phyloP scores from a whole-genome alignment of 1,140 invertebrate genomes.

The Homalodisca vitripennis region DNA sequence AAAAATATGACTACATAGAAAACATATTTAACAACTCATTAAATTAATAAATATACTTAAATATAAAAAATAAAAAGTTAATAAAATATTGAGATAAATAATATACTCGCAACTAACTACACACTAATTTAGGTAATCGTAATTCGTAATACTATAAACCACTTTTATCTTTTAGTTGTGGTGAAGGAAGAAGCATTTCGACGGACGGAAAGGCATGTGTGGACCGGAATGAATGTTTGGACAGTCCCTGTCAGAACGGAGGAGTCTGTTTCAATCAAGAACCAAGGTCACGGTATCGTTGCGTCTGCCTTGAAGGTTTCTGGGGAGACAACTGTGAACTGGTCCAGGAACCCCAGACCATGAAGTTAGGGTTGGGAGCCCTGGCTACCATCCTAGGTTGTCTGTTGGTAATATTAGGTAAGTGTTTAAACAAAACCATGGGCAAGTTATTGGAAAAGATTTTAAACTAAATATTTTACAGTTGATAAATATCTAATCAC shows the following conservation, averaged over 20 bases:
- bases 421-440: no score
- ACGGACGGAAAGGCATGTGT: conserved; percentile 85
- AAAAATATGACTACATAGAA: no score
- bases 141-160: no score
- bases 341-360: conserved; percentile 84
- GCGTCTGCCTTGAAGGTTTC: conserved; percentile 85
- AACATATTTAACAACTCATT: no score
- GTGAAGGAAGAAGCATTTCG: conserved; percentile 83
- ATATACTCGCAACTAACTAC: no score
- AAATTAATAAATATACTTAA: no score
- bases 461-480: no score
- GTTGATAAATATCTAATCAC: no score
- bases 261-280: conserved; percentile 86
- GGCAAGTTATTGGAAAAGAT: no score
- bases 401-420: conserved; percentile 79
- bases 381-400: conserved; percentile 89
- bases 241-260: conserved; percentile 86
- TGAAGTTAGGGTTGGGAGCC: conserved; percentile 90
- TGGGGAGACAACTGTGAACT: conserved; percentile 92
- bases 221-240: conserved; percentile 91
- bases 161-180: conserved; percentile 67
- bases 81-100: no score
- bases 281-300: conserved; percentile 75
- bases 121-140: no score
- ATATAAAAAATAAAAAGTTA: no score